phyloP scores from a whole-genome alignment of 2,888 invertebrate species.

The Caenorhabditis sinica region DNA sequence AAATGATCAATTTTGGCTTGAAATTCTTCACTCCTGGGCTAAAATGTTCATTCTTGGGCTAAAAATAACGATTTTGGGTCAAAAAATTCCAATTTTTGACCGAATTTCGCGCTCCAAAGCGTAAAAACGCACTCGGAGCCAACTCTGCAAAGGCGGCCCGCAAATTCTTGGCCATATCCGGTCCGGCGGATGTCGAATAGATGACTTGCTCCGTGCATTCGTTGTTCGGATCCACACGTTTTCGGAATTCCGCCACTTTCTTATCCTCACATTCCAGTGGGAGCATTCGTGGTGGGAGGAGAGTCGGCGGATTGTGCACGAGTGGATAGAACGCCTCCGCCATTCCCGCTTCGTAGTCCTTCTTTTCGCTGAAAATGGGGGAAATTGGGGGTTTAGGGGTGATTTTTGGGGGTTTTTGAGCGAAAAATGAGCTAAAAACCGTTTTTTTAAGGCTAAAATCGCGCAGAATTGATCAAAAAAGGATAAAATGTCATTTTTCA shows the following conservation, averaged over 20 bases:
- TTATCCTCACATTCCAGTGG: conserved; percentile 16
- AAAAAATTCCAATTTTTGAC: background rate
- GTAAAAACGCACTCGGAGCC: background rate
- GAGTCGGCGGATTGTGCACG: conserved; percentile 43
- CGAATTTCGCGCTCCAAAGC: conserved; percentile 3
- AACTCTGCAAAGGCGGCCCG: conserved; percentile 23
- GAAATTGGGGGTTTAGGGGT: background rate
- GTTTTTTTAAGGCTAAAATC: too few relatives aligned
- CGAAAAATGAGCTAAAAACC: too few relatives aligned
- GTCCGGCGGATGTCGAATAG: conserved; percentile 24
- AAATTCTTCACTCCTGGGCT: too few relatives aligned
- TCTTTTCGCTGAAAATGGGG: conserved; percentile 36
- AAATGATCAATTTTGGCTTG: too few relatives aligned
- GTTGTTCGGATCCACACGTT: background rate
- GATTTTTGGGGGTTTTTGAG: background rate
- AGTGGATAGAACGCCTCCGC: conserved; percentile 60
- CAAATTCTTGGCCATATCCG: conserved; percentile 30
- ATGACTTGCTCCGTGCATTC: background rate
- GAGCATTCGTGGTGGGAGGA: conserved; percentile 42
- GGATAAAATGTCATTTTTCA: too few relatives aligned
- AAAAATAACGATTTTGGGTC: background rate
- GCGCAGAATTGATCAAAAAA: too few relatives aligned
- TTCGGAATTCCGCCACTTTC: background rate
- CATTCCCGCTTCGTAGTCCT: conserved; percentile 55
- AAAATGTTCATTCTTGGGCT: too few relatives aligned